These are phyloP conservation scores for Gobius niger DNA, from an alignment of 2,113 vertebrate genomes.

Conservation along the genomic window DNA sequence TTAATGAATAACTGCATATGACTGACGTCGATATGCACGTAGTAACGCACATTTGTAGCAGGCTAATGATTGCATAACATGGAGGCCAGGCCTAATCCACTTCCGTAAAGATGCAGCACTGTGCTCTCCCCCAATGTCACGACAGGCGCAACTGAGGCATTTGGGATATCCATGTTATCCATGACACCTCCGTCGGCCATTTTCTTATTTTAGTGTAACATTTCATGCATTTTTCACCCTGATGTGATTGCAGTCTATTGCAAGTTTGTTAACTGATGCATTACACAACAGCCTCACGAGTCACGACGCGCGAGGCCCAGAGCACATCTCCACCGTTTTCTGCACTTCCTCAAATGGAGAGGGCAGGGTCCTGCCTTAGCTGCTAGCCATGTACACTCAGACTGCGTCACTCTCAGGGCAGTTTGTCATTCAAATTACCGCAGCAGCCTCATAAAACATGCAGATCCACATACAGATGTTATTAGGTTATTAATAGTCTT, in stretches of 20 bases:
- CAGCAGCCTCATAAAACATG: not conserved
- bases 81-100: constrained; percentile 48
- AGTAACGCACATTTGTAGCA: not conserved
- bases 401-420: not conserved
- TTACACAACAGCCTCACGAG: not conserved
- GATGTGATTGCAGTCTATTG: not conserved
- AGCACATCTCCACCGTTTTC: not conserved
- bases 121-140: constrained; percentile 5
- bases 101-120: constrained; percentile 65
- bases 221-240: not conserved
- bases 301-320: not conserved
- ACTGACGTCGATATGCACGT: not conserved
- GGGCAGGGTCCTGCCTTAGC: not conserved
- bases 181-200: not conserved
- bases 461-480: not conserved
- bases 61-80: constrained; percentile 47
- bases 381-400: not conserved
- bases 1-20: not conserved
- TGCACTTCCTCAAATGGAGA: not conserved
- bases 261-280: not conserved
- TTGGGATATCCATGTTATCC: not conserved
- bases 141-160: not conserved
- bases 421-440: not conserved
- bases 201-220: not conserved
- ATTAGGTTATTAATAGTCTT: too few relatives aligned